phyloP scores from a whole-genome alignment of 2,113 vertebrate species.

The Pimephales promelas region DNA sequence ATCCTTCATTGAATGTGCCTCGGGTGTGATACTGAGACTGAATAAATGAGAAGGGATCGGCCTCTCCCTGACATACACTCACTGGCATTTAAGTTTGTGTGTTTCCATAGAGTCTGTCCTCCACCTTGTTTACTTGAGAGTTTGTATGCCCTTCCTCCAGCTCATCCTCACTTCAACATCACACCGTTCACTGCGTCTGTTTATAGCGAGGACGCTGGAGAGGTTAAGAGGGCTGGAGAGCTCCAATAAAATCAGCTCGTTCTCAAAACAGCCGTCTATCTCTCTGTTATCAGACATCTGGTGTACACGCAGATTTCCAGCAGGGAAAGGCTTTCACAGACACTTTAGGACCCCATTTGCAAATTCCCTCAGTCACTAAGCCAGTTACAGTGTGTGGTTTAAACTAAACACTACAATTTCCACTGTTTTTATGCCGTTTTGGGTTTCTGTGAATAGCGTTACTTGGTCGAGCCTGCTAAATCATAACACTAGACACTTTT shows the following conservation, averaged over 20 bases:
- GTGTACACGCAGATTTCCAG: not conserved
- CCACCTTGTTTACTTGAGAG: not conserved
- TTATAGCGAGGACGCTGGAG: slow-evolving; percentile 18
- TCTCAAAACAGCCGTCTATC: slow-evolving; percentile 26
- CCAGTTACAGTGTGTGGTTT: no score
- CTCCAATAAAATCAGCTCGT: not conserved
- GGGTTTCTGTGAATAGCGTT: not conserved
- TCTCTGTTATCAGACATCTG: not conserved
- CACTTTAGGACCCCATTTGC: not conserved
- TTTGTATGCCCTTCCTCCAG: not conserved
- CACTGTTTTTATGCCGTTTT: not conserved
- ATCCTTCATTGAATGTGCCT: not conserved
- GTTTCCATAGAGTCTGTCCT: not conserved
- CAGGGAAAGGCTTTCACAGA: not conserved
- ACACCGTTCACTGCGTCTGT: not conserved
- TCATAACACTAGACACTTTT: slow-evolving; percentile 58
- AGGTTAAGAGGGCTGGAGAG: not conserved
- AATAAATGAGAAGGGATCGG: not conserved
- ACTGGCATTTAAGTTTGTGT: not conserved
- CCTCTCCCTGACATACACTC: not conserved
- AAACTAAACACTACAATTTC: not conserved
- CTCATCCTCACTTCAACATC: not conserved
- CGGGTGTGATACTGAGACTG: not conserved
- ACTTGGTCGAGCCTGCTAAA: not conserved
- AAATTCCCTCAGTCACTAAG: not conserved